phyloP scores from a whole-genome alignment of 2,888 invertebrate genomes.

The Gortyna flavago region DNA sequence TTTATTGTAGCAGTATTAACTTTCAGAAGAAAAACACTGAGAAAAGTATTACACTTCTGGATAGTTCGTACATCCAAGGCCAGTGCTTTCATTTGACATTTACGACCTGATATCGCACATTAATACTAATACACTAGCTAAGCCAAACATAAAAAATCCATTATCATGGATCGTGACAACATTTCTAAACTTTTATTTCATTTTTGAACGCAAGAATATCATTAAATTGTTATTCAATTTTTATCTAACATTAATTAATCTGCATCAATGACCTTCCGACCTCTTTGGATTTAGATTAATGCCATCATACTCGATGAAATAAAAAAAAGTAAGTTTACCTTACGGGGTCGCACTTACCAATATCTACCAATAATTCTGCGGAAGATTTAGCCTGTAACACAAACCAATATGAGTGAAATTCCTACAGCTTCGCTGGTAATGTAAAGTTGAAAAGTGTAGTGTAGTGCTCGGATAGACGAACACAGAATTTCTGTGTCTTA shows the following conservation, averaged over 20 bases:
- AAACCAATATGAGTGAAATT: slow-evolving; percentile 23
- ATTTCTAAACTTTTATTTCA: slow-evolving; percentile 9
- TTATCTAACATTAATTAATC: slow-evolving; percentile 17
- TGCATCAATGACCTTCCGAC: slow-evolving; percentile 28
- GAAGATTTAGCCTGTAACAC: not conserved
- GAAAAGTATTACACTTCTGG: not conserved
- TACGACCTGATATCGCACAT: slow-evolving; percentile 26
- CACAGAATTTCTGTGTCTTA: slow-evolving; percentile 39
- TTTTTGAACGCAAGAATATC: slow-evolving; percentile 12
- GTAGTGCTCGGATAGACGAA: not conserved
- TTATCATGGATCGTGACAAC: slow-evolving; percentile 11
- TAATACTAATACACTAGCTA: slow-evolving; percentile 7
- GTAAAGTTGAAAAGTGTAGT: slow-evolving; percentile 7
- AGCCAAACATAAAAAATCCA: slow-evolving; percentile 20
- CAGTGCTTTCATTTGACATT: slow-evolving; percentile 35
- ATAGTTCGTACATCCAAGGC: slow-evolving; percentile 9
- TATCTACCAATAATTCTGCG: slow-evolving; percentile 11
- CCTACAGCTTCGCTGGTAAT: not conserved
- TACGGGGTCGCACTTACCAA: slow-evolving; percentile 38
- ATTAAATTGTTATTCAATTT: not conserved
- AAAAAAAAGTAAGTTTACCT: slow-evolving; percentile 39
- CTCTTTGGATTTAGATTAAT: slow-evolving; percentile 29
- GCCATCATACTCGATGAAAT: slow-evolving; percentile 22
- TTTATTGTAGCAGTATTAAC: not conserved
- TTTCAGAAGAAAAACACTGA: not conserved